phyloP scores from a whole-genome alignment of 2,888 invertebrate genomes.

The Acronicta aceris region DNA sequence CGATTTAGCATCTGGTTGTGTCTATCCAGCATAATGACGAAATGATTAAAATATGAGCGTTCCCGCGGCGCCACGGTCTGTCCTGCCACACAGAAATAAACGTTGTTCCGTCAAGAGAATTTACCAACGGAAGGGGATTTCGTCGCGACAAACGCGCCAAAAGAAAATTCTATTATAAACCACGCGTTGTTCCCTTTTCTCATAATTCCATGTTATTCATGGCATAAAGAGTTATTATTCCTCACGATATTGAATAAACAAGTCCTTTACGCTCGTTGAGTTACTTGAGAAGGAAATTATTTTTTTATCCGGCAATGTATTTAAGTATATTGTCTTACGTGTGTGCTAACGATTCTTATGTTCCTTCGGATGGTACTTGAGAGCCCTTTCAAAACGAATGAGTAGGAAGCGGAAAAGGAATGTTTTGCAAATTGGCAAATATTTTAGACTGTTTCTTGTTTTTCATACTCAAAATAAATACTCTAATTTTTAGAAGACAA shows the following conservation, averaged over 20 bases:
- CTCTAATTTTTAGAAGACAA: too few relatives aligned
- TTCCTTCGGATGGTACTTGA: conserved; percentile 21
- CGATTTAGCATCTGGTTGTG: conserved; percentile 23
- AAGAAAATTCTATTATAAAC: conserved; percentile 68
- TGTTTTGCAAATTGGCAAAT: not conserved
- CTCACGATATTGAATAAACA: conserved; percentile 58
- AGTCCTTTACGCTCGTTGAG: conserved; percentile 49
- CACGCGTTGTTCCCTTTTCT: conserved; percentile 54
- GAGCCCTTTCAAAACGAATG: conserved; percentile 32
- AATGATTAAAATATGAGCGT: conserved; percentile 74
- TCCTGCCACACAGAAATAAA: conserved; percentile 66
- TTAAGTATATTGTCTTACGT: conserved; percentile 30
- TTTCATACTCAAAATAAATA: not conserved
- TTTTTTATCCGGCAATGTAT: conserved; percentile 33
- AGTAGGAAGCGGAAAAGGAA: conserved; percentile 18
- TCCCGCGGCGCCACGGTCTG: conserved; percentile 61
- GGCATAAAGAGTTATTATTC: conserved; percentile 66
- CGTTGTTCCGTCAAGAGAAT: conserved; percentile 68
- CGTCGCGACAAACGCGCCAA: conserved; percentile 60
- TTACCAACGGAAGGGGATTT: conserved; percentile 63
- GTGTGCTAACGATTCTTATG: conserved; percentile 35
- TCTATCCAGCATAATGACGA: conserved; percentile 62
- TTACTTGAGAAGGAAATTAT: conserved; percentile 44
- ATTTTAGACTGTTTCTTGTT: not conserved
- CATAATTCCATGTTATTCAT: conserved; percentile 64